phyloP scores from a whole-genome alignment of 1,140 invertebrate genomes.

The Ridgeia piscesae region DNA sequence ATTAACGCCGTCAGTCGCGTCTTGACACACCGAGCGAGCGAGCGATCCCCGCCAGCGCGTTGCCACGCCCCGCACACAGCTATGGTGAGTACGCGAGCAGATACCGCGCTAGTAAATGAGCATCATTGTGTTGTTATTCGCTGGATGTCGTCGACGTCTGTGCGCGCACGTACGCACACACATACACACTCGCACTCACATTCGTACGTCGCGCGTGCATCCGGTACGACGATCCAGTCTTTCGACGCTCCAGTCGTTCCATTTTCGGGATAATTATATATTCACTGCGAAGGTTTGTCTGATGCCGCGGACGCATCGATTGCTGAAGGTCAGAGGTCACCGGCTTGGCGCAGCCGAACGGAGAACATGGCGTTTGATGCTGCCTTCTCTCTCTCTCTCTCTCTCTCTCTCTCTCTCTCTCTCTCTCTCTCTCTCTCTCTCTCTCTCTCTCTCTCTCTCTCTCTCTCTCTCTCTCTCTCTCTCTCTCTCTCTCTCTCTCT shows the following conservation, averaged over 20 bases:
- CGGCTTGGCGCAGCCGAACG: not conserved
- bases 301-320: not conserved
- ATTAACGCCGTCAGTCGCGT: not conserved
- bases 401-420: too few species aligned
- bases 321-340: not conserved
- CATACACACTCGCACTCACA: too few species aligned
- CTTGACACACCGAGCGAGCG: not conserved
- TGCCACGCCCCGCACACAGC: not conserved
- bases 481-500: too few species aligned
- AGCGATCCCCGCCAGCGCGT: not conserved
- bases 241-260: not conserved
- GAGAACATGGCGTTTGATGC: not conserved
- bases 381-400: not conserved
- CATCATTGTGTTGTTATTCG: not conserved
- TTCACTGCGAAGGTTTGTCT: not conserved
- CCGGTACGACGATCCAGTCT: not conserved
- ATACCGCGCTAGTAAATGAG: not conserved
- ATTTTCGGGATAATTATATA: not conserved
- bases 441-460: too few species aligned
- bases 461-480: too few species aligned
- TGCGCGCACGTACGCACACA: not conserved
- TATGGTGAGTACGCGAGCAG: not conserved
- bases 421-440: too few species aligned
- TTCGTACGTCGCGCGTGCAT: not conserved
- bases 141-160: not conserved